A percentile compares a stretch with the other conserved stretches of the same genome.
Conservation (phyloP, 2,797 vertebrate genomes). For the Anomalospiza imberbis region DNA sequence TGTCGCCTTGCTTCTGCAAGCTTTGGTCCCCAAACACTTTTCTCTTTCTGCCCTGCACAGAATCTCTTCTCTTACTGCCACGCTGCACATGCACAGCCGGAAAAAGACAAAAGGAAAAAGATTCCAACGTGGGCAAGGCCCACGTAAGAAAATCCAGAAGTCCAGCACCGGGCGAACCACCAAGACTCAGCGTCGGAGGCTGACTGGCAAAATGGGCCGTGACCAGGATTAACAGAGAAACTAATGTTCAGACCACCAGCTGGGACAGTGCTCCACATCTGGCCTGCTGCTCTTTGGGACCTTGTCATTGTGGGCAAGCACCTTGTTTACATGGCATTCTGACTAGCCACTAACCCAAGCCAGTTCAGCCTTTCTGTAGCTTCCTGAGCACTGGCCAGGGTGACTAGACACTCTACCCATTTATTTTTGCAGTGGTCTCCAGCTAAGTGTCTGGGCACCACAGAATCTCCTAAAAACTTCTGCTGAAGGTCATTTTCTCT, state of each 20-base stretch:
- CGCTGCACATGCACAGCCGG: conserved; percentile 78
- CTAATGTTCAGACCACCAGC: background rate
- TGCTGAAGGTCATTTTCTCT: background rate
- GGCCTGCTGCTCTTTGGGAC: background rate
- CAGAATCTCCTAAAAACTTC: background rate
- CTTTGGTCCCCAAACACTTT: background rate
- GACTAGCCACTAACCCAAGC: background rate
- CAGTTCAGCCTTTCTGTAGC: background rate
- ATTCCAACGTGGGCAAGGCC: conserved; percentile 55
- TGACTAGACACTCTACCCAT: accelerated
- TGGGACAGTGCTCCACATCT: background rate
- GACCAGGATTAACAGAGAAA: conserved; percentile 68
- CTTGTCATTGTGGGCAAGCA: background rate
- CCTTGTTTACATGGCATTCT: background rate
- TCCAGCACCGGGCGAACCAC: conserved; percentile 73
- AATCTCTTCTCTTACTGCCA: conserved; percentile 77
- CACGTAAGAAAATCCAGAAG: conserved; percentile 70
- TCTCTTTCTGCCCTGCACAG: conserved; percentile 35
- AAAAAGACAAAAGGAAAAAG: conserved; percentile 73
- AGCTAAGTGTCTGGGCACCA: background rate
- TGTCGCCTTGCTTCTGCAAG: background rate
- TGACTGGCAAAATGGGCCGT: conserved; percentile 72
- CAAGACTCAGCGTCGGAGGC: conserved; percentile 83
- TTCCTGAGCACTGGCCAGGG: background rate
- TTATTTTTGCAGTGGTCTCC: background rate